Evolutionary conservation across 2,113 vertebrate genomes (phyloP).

Genomic region (Lanius collurio): DNA sequence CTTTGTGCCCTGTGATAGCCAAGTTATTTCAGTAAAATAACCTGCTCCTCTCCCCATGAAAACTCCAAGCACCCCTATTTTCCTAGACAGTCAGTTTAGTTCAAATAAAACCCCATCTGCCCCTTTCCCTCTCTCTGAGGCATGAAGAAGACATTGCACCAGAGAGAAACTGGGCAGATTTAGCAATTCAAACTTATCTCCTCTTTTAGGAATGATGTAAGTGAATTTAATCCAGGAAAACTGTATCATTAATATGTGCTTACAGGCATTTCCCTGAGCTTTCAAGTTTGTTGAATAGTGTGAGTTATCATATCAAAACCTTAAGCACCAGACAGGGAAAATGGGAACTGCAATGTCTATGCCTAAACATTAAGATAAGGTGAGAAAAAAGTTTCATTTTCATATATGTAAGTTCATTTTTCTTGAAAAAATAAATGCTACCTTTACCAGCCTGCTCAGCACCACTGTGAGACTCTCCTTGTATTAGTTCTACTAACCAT

Average conservation of each 20-base stretch:
- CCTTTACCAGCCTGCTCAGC: background rate
- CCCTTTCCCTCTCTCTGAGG: background rate
- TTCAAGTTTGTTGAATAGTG: background rate
- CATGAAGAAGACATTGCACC: background rate
- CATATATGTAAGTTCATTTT: background rate
- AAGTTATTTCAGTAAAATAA: background rate
- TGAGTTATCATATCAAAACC: constrained; percentile 11
- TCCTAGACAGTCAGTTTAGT: background rate
- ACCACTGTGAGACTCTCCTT: background rate
- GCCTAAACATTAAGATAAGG: constrained; percentile 10
- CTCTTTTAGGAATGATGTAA: background rate
- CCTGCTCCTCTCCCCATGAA: background rate
- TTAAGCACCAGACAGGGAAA: background rate
- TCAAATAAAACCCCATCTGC: background rate
- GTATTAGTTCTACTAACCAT: background rate
- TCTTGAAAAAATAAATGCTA: background rate
- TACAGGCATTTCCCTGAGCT: constrained; percentile 1
- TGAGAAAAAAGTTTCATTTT: background rate
- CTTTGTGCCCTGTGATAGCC: background rate
- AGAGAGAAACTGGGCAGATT: background rate
- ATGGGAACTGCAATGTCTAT: background rate
- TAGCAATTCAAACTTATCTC: background rate
- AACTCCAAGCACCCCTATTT: background rate
- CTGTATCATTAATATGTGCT: background rate
- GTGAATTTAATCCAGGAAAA: constrained; percentile 23